A percentile compares a stretch with the other conserved stretches of the same genome.
Conservation (phyloP, 1,140 invertebrate species). For the Scaptomyza montana region DNA sequence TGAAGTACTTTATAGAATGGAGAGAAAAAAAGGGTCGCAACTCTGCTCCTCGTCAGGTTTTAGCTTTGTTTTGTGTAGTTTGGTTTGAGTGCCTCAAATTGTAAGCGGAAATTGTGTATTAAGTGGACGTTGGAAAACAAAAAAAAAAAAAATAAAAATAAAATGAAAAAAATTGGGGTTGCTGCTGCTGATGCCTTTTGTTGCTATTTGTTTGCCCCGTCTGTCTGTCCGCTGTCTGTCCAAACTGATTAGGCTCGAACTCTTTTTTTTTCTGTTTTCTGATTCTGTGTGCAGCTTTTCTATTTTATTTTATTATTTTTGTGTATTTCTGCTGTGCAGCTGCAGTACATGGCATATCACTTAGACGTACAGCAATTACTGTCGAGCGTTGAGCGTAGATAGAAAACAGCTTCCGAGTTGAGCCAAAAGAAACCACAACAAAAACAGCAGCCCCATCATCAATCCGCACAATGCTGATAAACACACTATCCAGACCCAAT, state of each 20-base stretch:
- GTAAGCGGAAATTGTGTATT: slow-evolving; percentile 80
- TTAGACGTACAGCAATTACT: slow-evolving; percentile 71
- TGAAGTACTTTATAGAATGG: slow-evolving; percentile 4
- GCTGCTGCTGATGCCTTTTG: slow-evolving; percentile 36
- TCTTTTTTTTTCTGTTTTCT: slow-evolving; percentile 17
- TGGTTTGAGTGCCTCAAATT: slow-evolving; percentile 54
- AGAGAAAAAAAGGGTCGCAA: slow-evolving; percentile 40
- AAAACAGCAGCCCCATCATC: slow-evolving; percentile 13
- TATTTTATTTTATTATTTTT: neutral
- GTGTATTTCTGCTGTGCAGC: slow-evolving; percentile 5
- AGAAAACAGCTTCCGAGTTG: slow-evolving; percentile 57
- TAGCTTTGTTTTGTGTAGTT: slow-evolving; percentile 25
- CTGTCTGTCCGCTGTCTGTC: slow-evolving; percentile 10
- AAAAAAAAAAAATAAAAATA: slow-evolving; percentile 1
- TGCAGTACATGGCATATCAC: slow-evolving; percentile 71
- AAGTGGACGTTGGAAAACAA: slow-evolving; percentile 49
- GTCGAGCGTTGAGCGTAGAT: slow-evolving; percentile 42
- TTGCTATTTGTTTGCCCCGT: slow-evolving; percentile 12
- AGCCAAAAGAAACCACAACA: slow-evolving; percentile 5
- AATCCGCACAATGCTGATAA: slow-evolving; percentile 34
- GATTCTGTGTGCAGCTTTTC: slow-evolving; percentile 6
- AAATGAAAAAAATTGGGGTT: slow-evolving; percentile 18
- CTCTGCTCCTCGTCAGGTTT: slow-evolving; percentile 54
- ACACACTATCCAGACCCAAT: slow-evolving; percentile 41
- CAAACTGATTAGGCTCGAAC: slow-evolving; percentile 59